A percentile compares a stretch with the other conserved stretches of the same genome.
Evolutionary conservation across 2,113 vertebrate species (phyloP).

Genomic region (Anser cygnoides): DNA sequence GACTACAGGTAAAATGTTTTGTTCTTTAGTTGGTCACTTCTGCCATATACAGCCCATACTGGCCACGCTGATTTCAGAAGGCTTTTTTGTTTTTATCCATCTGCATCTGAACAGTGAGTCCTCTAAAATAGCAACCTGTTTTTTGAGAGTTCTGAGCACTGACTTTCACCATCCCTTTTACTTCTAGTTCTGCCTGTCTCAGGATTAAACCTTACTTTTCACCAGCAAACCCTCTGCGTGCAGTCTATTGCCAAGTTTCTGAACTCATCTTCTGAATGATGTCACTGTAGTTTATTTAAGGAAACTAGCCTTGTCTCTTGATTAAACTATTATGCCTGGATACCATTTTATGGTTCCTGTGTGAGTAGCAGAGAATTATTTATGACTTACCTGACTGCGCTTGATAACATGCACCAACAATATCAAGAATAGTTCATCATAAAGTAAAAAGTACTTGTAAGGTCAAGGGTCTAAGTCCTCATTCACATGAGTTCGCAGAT

Average conservation of each 20-base stretch:
- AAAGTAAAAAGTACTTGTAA: conserved; percentile 71
- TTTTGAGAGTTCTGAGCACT: neutral
- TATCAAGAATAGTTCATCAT: conserved; percentile 76
- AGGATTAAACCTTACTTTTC: conserved; percentile 20
- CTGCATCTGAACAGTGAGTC: neutral
- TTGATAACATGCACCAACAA: conserved; percentile 73
- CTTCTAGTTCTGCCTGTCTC: neutral
- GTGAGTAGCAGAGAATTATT: conserved; percentile 71
- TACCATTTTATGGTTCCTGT: conserved; percentile 72
- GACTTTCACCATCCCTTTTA: neutral
- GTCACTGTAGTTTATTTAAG: conserved; percentile 79
- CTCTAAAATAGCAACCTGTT: neutral
- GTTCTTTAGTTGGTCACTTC: neutral
- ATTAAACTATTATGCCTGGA: conserved; percentile 75
- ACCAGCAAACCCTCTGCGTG: conserved; percentile 18
- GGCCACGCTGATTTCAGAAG: neutral
- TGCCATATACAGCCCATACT: neutral
- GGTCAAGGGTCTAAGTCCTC: conserved; percentile 70
- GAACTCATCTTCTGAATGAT: conserved; percentile 71
- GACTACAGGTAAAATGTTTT: neutral
- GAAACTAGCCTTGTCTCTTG: conserved; percentile 74
- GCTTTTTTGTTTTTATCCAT: neutral
- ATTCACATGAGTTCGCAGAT: conserved; percentile 64
- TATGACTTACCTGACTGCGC: conserved; percentile 74
- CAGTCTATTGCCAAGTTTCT: conserved; percentile 50